Conservation (phyloP, 2,888 invertebrate species). For the Andrena chrysosceles region DNA sequence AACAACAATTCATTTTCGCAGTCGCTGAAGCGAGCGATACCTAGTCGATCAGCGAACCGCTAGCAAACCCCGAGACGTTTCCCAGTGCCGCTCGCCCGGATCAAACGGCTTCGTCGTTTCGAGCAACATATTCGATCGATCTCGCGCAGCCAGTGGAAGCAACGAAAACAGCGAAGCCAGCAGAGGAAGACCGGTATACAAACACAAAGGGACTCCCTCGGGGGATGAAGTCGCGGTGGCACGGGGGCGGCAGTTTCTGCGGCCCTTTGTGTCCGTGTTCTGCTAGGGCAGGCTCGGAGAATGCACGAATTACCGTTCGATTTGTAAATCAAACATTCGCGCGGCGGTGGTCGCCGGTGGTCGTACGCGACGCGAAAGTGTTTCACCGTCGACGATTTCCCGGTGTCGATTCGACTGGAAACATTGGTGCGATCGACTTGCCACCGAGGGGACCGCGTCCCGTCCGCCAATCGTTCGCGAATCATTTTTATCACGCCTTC, state of each 20-base stretch:
- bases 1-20: conserved; percentile 19
- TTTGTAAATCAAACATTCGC: conserved; percentile 74
- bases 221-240: conserved; percentile 57
- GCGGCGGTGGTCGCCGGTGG: background rate
- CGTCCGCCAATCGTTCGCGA: background rate
- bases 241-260: conserved; percentile 53
- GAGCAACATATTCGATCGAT: conserved; percentile 36
- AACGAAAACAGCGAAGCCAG: conserved; percentile 39
- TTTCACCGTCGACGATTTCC: conserved; percentile 25
- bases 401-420: conserved; percentile 31
- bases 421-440: conserved; percentile 18
- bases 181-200: conserved; percentile 53
- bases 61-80: conserved; percentile 7
- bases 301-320: conserved; percentile 74
- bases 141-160: background rate
- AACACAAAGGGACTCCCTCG: conserved; percentile 65
- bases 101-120: conserved; percentile 23
- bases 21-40: background rate
- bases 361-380: conserved; percentile 32
- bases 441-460: background rate
- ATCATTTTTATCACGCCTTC: background rate
- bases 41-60: background rate
- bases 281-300: conserved; percentile 53
- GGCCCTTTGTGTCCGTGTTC: conserved; percentile 57
- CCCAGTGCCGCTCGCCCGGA: background rate